Evolutionary conservation across 2,797 vertebrate species (phyloP).

Genomic region (Halcyon badia): DNA sequence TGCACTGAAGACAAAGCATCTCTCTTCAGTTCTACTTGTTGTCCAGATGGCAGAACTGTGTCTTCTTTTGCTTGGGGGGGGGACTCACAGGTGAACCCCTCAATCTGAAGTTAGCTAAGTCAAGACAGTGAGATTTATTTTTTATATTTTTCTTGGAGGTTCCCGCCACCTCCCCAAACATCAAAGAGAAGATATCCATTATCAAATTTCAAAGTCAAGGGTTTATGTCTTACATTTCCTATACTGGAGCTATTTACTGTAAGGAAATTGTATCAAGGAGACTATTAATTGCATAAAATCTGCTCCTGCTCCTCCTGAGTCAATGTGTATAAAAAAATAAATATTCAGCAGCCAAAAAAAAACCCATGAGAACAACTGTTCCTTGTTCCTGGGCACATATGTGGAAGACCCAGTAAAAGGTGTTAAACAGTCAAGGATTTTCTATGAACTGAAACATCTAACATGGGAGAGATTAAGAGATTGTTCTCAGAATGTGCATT

Average conservation of each 20-base stretch:
- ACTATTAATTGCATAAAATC: background rate
- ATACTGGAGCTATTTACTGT: background rate
- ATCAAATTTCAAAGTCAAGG: background rate
- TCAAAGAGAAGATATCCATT: background rate
- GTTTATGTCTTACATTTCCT: background rate
- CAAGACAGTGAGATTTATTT: background rate
- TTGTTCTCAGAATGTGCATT: background rate
- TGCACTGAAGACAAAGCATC: background rate
- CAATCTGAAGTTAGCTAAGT: background rate
- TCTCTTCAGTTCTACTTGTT: background rate
- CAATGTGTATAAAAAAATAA: background rate
- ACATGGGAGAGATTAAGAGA: background rate
- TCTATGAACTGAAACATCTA: background rate
- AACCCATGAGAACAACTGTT: background rate
- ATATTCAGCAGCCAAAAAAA: background rate
- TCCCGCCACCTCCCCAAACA: fast-evolving
- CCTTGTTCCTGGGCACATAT: background rate
- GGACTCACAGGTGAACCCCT: background rate
- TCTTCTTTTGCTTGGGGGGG: background rate
- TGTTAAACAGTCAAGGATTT: background rate
- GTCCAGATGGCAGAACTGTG: background rate
- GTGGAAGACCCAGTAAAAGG: background rate
- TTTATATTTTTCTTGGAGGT: background rate
- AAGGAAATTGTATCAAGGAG: background rate
- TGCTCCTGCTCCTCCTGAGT: background rate